These are phyloP conservation scores for Gambusia affinis DNA, from an alignment of 2,113 vertebrate genomes.

Conservation along the genomic window DNA sequence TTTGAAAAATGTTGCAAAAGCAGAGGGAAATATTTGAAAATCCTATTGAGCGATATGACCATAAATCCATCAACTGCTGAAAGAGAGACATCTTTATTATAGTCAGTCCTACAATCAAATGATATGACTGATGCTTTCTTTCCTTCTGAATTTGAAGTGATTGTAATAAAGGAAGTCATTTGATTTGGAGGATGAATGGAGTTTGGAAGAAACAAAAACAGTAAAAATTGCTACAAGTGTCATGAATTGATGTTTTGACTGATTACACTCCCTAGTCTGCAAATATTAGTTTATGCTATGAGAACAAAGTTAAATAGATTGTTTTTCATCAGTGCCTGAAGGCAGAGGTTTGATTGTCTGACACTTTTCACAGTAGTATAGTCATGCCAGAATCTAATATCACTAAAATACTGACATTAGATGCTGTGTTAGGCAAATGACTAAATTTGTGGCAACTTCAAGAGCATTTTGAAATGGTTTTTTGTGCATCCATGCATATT, in stretches of 20 bases:
- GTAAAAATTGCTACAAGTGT: neutral
- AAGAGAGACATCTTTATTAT: neutral
- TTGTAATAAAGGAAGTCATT: neutral
- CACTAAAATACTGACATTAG: too few species aligned
- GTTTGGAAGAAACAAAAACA: neutral
- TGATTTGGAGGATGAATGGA: neutral
- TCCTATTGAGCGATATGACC: neutral
- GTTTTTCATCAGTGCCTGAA: neutral
- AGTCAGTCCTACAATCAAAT: neutral
- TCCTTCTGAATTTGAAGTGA: constrained; percentile 1
- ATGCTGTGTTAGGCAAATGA: too few species aligned
- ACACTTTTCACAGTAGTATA: neutral
- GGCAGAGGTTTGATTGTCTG: neutral
- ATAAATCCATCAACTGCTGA: neutral
- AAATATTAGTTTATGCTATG: constrained; percentile 2
- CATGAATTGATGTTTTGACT: neutral
- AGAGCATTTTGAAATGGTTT: too few species aligned
- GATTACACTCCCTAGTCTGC: neutral
- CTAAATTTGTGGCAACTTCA: too few species aligned
- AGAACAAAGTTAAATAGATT: neutral
- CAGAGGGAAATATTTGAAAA: neutral
- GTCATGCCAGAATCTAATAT: too few species aligned
- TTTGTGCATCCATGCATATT: too few species aligned
- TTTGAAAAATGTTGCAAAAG: neutral
- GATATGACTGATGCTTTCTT: constrained; percentile 3